Conservation (phyloP, 2,113 vertebrate genomes). For the Megaleporinus macrocephalus region DNA sequence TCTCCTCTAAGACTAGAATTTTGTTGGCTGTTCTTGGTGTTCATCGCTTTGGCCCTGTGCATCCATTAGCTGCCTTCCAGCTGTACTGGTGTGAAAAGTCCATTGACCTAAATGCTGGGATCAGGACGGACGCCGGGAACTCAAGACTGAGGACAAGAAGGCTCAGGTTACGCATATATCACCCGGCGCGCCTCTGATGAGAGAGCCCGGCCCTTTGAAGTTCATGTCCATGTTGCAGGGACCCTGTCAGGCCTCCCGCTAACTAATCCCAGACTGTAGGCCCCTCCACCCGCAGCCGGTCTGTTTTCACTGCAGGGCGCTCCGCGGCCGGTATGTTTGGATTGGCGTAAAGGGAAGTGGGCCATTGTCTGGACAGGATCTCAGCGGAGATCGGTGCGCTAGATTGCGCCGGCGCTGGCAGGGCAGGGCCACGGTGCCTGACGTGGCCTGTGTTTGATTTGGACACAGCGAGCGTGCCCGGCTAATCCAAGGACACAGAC, state of each 20-base stretch:
- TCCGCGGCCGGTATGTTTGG: constrained; percentile 68
- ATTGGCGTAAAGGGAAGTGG: constrained; percentile 74
- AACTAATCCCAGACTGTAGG: constrained; percentile 57
- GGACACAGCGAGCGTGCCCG: constrained; percentile 66
- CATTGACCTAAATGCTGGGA: background rate
- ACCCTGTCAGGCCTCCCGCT: constrained; percentile 53
- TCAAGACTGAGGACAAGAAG: constrained; percentile 25
- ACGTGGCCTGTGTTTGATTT: constrained; percentile 77
- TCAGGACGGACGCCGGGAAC: background rate
- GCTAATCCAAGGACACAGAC: constrained; percentile 69
- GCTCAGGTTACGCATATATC: constrained; percentile 43
- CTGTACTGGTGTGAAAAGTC: background rate
- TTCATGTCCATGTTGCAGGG: constrained; percentile 24
- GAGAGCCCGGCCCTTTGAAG: constrained; percentile 55
- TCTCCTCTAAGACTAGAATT: too few relatives aligned
- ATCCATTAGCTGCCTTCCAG: too few relatives aligned
- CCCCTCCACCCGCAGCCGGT: constrained; percentile 6
- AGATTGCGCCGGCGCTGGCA: constrained; percentile 64
- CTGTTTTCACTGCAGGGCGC: constrained; percentile 54
- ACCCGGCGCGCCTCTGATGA: constrained; percentile 12
- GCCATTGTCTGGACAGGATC: constrained; percentile 83
- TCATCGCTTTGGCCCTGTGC: too few relatives aligned
- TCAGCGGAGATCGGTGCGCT: constrained; percentile 69
- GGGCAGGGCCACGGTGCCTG: constrained; percentile 60
- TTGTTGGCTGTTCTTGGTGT: too few relatives aligned